Evolutionary conservation across 2,888 invertebrate species (phyloP).

Genomic region (Quadriops clusia): DNA sequence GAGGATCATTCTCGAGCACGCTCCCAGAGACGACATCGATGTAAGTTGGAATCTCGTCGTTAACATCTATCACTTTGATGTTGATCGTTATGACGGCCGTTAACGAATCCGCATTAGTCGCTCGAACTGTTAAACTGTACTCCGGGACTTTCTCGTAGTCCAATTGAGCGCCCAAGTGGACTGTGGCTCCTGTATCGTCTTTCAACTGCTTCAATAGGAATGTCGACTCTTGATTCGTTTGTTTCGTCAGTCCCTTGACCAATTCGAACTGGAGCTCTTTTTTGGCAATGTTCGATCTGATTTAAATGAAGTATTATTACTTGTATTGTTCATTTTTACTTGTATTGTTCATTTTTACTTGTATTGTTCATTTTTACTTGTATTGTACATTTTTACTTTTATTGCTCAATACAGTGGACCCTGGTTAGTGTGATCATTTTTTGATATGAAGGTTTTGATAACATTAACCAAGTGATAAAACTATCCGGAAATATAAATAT

Average conservation of each 20-base stretch:
- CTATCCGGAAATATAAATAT: no score
- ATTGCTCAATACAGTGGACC: no score
- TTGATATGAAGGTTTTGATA: no score
- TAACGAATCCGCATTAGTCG: slow-evolving; percentile 68
- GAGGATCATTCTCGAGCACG: slow-evolving; percentile 73
- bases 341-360: no score
- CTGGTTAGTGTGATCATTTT: no score
- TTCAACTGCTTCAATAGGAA: slow-evolving; percentile 47
- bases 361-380: no score
- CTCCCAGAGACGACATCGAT: slow-evolving; percentile 70
- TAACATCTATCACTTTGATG: slow-evolving; percentile 74
- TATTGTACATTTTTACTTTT: no score
- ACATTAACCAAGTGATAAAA: no score
- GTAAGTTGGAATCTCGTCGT: slow-evolving; percentile 82
- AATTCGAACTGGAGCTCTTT: slow-evolving; percentile 69
- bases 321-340: no score
- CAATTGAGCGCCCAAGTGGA: slow-evolving; percentile 62
- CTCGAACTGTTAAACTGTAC: slow-evolving; percentile 72
- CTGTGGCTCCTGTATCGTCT: slow-evolving; percentile 58
- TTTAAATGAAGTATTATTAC: no score
- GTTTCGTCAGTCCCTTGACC: slow-evolving; percentile 70
- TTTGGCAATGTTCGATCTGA: slow-evolving; percentile 65
- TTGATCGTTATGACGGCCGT: slow-evolving; percentile 68
- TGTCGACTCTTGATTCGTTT: slow-evolving; percentile 72
- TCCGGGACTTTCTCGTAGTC: slow-evolving; percentile 79